These are phyloP conservation scores for Excalfactoria chinensis DNA, from an alignment of 2,113 vertebrate genomes.

Conservation along the genomic window DNA sequence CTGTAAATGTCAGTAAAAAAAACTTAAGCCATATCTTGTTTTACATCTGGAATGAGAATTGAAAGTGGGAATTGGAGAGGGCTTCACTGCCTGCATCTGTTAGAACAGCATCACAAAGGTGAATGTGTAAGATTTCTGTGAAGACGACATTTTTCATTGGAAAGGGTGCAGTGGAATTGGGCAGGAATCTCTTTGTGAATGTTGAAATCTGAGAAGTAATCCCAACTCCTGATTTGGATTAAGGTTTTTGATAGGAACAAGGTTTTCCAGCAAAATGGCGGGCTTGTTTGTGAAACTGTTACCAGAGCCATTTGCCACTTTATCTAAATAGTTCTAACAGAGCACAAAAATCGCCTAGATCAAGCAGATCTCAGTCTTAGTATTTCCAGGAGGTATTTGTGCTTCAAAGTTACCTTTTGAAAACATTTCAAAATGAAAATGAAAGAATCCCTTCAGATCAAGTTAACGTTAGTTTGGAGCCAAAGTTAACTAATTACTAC, in stretches of 20 bases:
- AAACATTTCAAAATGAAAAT: not conserved
- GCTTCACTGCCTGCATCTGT: not conserved
- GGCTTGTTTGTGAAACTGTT: not conserved
- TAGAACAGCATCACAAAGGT: not conserved
- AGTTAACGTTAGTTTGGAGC: not conserved
- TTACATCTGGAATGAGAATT: not conserved
- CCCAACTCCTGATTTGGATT: not conserved
- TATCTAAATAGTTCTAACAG: not conserved
- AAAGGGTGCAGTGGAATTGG: not conserved
- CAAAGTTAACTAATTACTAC: not conserved
- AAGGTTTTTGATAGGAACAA: not conserved
- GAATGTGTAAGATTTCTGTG: not conserved
- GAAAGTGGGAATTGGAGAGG: not conserved
- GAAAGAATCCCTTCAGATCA: not conserved
- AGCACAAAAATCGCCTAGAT: not conserved
- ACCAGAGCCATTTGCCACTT: not conserved
- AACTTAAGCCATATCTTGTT: not conserved
- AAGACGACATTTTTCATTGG: not conserved
- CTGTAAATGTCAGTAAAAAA: not conserved
- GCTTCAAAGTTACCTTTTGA: not conserved
- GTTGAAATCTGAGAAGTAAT: not conserved
- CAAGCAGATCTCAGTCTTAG: not conserved
- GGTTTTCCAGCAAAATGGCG: not conserved
- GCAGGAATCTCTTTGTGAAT: not conserved
- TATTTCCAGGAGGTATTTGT: fast-evolving